phyloP scores from a whole-genome alignment of 2,113 vertebrate species.

The Fukomys damarensis region DNA sequence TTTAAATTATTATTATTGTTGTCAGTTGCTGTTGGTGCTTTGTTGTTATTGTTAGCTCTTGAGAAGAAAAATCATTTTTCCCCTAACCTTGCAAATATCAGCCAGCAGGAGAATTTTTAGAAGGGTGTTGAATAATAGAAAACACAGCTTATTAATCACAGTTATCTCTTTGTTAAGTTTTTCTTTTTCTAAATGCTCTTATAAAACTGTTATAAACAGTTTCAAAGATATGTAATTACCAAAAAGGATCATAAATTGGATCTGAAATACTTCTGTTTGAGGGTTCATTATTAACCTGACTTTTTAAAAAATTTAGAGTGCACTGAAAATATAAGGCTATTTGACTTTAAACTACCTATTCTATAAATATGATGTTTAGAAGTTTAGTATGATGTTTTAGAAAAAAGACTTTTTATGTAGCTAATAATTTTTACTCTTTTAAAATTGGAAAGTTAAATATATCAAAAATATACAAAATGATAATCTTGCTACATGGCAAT shows the following conservation, averaged over 20 bases:
- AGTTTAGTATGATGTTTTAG: neutral
- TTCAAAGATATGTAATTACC: slow-evolving; percentile 40
- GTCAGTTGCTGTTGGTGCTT: too few species aligned
- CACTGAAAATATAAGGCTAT: neutral
- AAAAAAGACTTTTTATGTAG: neutral
- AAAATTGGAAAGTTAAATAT: slow-evolving; percentile 33
- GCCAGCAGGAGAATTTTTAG: slow-evolving; percentile 40
- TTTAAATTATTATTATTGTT: neutral
- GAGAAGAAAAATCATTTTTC: neutral
- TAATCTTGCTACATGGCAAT: neutral
- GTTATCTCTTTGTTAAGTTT: slow-evolving; percentile 47
- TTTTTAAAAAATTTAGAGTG: slow-evolving; percentile 41
- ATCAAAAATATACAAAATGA: neutral
- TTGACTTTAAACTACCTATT: slow-evolving; percentile 8
- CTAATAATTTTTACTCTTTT: neutral
- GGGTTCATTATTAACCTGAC: neutral
- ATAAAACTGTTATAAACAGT: neutral
- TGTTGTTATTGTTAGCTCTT: neutral
- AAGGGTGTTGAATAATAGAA: slow-evolving; percentile 48
- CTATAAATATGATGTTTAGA: neutral
- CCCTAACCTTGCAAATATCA: slow-evolving; percentile 64
- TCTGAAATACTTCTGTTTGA: slow-evolving; percentile 22
- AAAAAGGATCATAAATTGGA: neutral
- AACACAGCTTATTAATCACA: slow-evolving; percentile 66
- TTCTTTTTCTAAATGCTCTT: slow-evolving; percentile 39